Evolutionary conservation across 2,797 vertebrate species (phyloP), one percentile per base, ranked within the genome.

Genomic region (Lindbergichthys nudifrons): DNA sequence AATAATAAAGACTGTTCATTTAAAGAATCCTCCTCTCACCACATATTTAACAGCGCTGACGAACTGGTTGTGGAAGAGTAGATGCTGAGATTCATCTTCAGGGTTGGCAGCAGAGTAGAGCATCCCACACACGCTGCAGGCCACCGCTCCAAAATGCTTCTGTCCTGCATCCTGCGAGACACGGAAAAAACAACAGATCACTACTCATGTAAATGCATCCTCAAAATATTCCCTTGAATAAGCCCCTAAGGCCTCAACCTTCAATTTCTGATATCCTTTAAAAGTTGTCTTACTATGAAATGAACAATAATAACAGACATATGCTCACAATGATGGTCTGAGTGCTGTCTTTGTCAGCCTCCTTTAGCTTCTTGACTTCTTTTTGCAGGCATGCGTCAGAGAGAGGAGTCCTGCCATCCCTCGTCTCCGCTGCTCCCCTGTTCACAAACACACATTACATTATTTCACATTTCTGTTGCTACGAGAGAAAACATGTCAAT

Each of bases 61-160:
- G 90, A 99, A 99, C 92, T 98, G 98, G 92, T 98, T 99, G 93
- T 99, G 98, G 88, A 99, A 99, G 41, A 98, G 96, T 47, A 99
- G 91, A 89, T 99, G 98, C 48, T 99, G 98, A 30, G 98, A 96
- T 93, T 99, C 98, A 79, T 99, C 98, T 81, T 99, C 98, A 1
- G 97, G 96, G 90, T 97, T 98, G 88, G 97, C 96, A 45, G 96
- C 96, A 16, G 98, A 97, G 73, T 99, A 99, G 63, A 99, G 95
- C 98, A 99, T 99, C 90, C 98, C 98, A 93, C 98, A 99, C 81
- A 98, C 93, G 73, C 90, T 96, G 92, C 98, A 99, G 76, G 96
- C 96, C 89, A 97, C 95, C 2, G 97, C 96, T 83, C 98, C 98
- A 89, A 99, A 98, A 79, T 97, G 94, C 92, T 98, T 99, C 89